Conservation (phyloP, 1,140 invertebrate species). For the Helicorthomorpha holstii region DNA sequence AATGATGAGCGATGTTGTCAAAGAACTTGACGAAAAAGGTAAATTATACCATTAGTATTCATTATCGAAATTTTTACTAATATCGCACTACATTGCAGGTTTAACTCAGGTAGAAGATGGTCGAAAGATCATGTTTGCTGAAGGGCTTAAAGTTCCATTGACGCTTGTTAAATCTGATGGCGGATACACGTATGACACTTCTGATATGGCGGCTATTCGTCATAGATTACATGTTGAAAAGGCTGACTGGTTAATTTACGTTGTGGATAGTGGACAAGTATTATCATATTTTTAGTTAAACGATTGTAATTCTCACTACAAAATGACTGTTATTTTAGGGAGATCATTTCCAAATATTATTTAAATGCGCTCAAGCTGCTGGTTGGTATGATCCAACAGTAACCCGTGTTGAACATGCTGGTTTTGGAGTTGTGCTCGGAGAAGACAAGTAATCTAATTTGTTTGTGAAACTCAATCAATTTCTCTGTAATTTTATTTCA, state of each 20-base stretch:
- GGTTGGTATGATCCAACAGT: constrained; percentile 46
- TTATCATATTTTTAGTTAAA: background rate
- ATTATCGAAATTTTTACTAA: constrained; percentile 5
- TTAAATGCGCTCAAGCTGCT: constrained; percentile 46
- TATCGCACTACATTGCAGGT: constrained; percentile 15
- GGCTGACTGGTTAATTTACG: constrained; percentile 82
- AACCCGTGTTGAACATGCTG: constrained; percentile 70
- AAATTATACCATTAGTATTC: constrained; percentile 7
- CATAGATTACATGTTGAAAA: constrained; percentile 78
- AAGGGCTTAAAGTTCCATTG: constrained; percentile 45
- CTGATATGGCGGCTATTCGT: constrained; percentile 83
- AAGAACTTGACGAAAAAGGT: constrained; percentile 53
- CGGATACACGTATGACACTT: constrained; percentile 97
- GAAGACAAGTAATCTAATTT: constrained; percentile 68
- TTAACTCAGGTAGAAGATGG: constrained; percentile 78
- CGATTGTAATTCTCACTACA: background rate
- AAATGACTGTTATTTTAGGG: constrained; percentile 23
- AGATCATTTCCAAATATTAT: constrained; percentile 65
- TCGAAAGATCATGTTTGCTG: constrained; percentile 77
- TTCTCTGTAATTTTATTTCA: no score
- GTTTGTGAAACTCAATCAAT: background rate
- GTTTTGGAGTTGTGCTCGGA: constrained; percentile 92
- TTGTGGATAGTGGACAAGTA: constrained; percentile 64
- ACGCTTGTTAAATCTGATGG: constrained; percentile 97
- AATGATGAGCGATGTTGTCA: constrained; percentile 67